These are phyloP conservation scores for Acleris emargana DNA, from an alignment of 2,888 invertebrate species.

Conservation along the genomic window DNA sequence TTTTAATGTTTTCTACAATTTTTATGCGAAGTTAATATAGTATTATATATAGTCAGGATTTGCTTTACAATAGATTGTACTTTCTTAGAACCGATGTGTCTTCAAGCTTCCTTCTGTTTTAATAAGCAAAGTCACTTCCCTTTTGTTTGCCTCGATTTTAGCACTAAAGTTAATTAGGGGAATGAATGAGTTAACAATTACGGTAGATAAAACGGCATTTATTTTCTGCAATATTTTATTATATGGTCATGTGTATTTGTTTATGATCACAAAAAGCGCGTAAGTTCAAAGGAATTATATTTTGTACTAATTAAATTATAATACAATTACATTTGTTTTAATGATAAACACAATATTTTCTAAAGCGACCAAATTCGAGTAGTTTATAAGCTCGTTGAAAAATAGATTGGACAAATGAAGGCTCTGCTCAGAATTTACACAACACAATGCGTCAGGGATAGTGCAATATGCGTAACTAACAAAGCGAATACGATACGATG, in stretches of 20 bases:
- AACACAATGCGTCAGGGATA: too few relatives aligned
- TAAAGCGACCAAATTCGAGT: neutral
- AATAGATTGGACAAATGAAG: too few relatives aligned
- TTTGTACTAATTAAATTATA: slow-evolving; percentile 74
- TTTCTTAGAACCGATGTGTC: too few relatives aligned
- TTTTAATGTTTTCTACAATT: slow-evolving; percentile 25
- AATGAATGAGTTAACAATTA: slow-evolving; percentile 17
- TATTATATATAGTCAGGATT: too few relatives aligned
- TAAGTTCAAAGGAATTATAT: slow-evolving; percentile 71
- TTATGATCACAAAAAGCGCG: slow-evolving; percentile 53
- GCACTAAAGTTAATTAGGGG: neutral
- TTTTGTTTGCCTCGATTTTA: neutral
- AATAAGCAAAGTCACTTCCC: neutral
- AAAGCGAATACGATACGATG: too few relatives aligned
- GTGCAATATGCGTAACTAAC: too few relatives aligned
- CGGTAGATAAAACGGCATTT: slow-evolving; percentile 17
- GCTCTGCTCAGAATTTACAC: too few relatives aligned
- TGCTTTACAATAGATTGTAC: too few relatives aligned
- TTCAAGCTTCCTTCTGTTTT: neutral
- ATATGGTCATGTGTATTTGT: slow-evolving; percentile 42
- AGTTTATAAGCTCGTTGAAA: neutral
- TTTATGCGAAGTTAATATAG: slow-evolving; percentile 1
- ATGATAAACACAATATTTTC: slow-evolving; percentile 7
- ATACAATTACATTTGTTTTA: slow-evolving; percentile 41
- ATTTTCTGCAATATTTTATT: slow-evolving; percentile 32